phyloP scores from a whole-genome alignment of 1,140 invertebrate species.

The Heterodera carotae region DNA sequence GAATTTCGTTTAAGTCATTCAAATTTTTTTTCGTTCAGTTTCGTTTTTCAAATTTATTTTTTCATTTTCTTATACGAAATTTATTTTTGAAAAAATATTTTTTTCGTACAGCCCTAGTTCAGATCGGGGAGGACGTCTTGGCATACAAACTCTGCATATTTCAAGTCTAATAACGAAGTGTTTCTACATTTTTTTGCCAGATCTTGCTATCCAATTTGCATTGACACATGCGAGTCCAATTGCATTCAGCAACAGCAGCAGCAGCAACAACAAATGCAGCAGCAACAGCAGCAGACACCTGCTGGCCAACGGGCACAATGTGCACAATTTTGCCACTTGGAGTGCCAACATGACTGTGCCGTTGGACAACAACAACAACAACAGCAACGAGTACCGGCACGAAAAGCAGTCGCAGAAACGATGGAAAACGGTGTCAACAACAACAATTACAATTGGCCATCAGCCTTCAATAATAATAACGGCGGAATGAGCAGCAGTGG shows the following conservation, averaged over 20 bases:
- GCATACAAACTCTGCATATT: too few species aligned
- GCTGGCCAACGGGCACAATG: neutral
- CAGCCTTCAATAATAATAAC: neutral
- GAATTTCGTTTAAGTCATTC: too few species aligned
- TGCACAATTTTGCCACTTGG: constrained; percentile 27
- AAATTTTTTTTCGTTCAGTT: too few species aligned
- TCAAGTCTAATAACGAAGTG: too few species aligned
- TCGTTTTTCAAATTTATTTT: too few species aligned
- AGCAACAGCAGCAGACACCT: neutral
- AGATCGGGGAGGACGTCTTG: too few species aligned
- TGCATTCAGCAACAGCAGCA: constrained; percentile 14
- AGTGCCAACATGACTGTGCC: constrained; percentile 28
- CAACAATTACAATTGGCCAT: constrained; percentile 10
- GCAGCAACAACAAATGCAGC: constrained; percentile 18
- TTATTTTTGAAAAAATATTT: too few species aligned
- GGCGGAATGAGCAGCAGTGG: neutral
- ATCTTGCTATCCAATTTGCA: constrained; percentile 22
- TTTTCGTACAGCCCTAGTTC: too few species aligned
- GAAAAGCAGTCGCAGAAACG: neutral
- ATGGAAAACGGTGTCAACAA: neutral
- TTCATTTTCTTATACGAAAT: too few species aligned
- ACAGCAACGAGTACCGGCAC: neutral
- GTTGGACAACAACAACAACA: constrained; percentile 25
- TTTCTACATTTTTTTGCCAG: neutral
- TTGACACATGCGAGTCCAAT: constrained; percentile 21